A percentile compares a stretch with the other conserved stretches of the same genome.
phyloP scores from a whole-genome alignment of 2,888 invertebrate genomes.

The Siphlonurus alternatus region DNA sequence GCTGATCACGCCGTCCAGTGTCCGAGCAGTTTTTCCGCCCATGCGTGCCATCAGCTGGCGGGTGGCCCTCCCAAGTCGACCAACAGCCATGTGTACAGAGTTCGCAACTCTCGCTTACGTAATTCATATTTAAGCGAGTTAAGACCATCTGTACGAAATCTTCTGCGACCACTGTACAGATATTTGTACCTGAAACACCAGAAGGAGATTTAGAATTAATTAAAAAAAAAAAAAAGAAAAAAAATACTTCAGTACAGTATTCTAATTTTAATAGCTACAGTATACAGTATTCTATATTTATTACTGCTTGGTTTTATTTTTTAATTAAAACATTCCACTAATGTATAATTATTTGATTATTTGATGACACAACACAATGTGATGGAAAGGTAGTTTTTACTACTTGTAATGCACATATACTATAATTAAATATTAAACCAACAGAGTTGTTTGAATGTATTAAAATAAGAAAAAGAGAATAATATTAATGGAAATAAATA shows the following conservation, averaged over 20 bases:
- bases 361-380: too few relatives aligned
- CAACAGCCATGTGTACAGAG: conserved; percentile 67
- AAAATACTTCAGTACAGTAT: too few relatives aligned
- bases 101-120: conserved; percentile 44
- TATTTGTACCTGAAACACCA: conserved; percentile 55
- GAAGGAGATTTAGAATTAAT: neutral
- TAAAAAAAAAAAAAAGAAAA: conserved; percentile 11
- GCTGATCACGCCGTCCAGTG: neutral
- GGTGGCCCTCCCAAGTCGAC: conserved; percentile 53
- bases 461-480: too few relatives aligned
- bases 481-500: too few relatives aligned
- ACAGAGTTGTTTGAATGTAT: too few relatives aligned
- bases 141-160: conserved; percentile 72
- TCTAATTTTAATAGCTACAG: neutral
- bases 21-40: neutral
- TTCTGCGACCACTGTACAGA: conserved; percentile 64
- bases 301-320: too few relatives aligned
- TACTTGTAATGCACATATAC: too few relatives aligned
- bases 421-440: too few relatives aligned
- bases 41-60: conserved; percentile 46
- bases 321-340: too few relatives aligned
- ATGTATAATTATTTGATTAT: too few relatives aligned
- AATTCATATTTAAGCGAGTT: conserved; percentile 67
- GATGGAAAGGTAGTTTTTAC: too few relatives aligned
- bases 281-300: neutral